Evolutionary conservation across 1,140 invertebrate genomes (phyloP), one percentile per base, ranked within the genome.

Genomic region (Drosophila parabipectinata): DNA sequence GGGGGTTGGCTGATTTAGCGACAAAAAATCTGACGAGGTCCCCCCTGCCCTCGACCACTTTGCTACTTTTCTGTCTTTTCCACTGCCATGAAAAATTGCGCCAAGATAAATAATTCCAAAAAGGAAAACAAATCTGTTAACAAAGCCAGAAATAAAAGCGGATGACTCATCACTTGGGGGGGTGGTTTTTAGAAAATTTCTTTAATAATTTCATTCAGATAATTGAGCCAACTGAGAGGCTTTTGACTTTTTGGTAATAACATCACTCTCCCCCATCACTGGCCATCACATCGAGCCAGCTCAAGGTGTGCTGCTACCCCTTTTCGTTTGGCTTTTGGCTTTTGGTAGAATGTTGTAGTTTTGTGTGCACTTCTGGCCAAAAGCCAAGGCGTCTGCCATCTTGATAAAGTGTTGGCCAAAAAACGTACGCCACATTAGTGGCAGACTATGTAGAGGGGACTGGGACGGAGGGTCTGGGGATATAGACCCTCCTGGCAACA

Each of bases 331-430:
- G 26, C 9, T 34, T 45, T 66, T 58, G 41, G 44, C 48, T 47
- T 78, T 71, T 69, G 73, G 59, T 87, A 69, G 14, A 47, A 34
- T 61, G 51, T 53, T 87, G 58, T 72, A 85, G 71, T 71, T 88
- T 82, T 87, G 83, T 87, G 79, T 87, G 82, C 82, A 87, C 67
- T 88, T 68, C 51, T 88, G 83, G 83, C 83, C 45, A 9, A 14
- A 18, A 60, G 72, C 83, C 83, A 87, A 87, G 83, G 83, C 83
- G 83, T 87, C 83, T 87, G 83, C 83, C 83, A 87, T 87, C 83
- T 87, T 87, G 83, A 87, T 87, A 87, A 88, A 87, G 82, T 88
- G 82, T 87, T 87, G 69, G 82, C 82, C 83, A 87, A 87, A 87
- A 87, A 87, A 88, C 80, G 79, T 89, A 87, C 83, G 83, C 83